Evolutionary conservation across 2,797 vertebrate species (phyloP).

Genomic region (Holocentrus rufus): DNA sequence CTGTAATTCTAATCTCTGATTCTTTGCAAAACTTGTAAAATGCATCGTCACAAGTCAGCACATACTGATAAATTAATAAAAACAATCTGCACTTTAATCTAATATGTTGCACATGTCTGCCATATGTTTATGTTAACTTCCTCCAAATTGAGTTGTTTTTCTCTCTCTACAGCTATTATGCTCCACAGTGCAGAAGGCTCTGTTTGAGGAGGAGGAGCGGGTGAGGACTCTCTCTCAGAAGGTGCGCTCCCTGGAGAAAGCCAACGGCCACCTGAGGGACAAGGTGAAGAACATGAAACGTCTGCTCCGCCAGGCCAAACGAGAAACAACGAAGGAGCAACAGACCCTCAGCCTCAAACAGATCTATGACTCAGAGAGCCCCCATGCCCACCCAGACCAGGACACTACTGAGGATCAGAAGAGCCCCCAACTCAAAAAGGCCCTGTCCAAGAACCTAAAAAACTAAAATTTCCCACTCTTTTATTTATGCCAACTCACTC

Average conservation of each 20-base stretch:
- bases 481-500: neutral
- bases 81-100: too few relatives aligned
- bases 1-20: too few relatives aligned
- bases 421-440: constrained; percentile 71
- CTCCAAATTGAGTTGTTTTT: neutral
- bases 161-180: constrained; percentile 79
- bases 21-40: too few relatives aligned
- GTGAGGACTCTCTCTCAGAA: constrained; percentile 85
- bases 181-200: constrained; percentile 86
- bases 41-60: too few relatives aligned
- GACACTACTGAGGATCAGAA: constrained; percentile 80
- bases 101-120: too few relatives aligned
- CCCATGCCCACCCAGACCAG: constrained; percentile 77
- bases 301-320: constrained; percentile 83
- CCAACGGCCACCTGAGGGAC: constrained; percentile 85
- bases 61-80: too few relatives aligned
- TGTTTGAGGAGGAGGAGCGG: constrained; percentile 87
- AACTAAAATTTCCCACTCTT: constrained; percentile 58
- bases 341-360: constrained; percentile 81
- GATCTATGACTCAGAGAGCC: constrained; percentile 72
- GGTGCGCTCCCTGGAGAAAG: constrained; percentile 85
- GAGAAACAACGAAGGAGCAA: constrained; percentile 79
- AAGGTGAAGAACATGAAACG: constrained; percentile 89
- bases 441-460: constrained; percentile 76
- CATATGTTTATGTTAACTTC: too few relatives aligned